Base-by-base conservation (phyloP, 2,113 vertebrate genomes). In the Pangasianodon gigas region DNA sequence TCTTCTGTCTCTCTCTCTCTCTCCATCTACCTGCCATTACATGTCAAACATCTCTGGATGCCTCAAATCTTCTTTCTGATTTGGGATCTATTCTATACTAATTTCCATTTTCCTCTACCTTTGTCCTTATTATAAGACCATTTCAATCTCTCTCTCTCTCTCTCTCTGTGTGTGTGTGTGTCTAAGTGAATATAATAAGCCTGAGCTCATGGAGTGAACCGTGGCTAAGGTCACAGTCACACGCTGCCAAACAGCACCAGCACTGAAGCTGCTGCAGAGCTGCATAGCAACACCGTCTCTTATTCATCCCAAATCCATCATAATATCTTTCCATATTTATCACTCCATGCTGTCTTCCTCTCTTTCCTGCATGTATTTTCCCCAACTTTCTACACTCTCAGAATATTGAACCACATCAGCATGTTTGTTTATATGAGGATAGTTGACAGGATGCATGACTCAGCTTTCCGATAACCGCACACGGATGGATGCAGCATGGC, bases 11-110 rank as follows among this genome's bases (percentile, higher is more conserved):
- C 75, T 75, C 62, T 84, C 60, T 24, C 26, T 56, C n/a, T 37
- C n/a, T 21, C 74, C 3, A 13, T 4, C 37, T 71, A 19, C 71
- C 71, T 21, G 21, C 81, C 41, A 90, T 69, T 85, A 77, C 60
- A 26, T 81, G 51, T 52, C 77, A 90, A 87, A 85, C 16, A 85
- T 19, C 58, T 80, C 65, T 84, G 14, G 29, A 83, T 84, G 56
- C 84, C 48, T 91, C 74, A 81, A 84, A 85, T 71, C 87, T 67
- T 77, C 69, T 90, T 58, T 88, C 71, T 26, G 26, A 29, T 84
- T 56, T 87, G 7, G 56, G 29, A 46, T 84, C 86, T 54, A 82
- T 54, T 83, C 32, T 24, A 24, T 86, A 84, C 79, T 56, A 52
- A 24, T 67, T 60, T 10, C 60, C 52, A 29, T 26, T 32, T 86